Percentiles rank a stretch among this genome's conserved stretches.
phyloP scores from a whole-genome alignment of 2,888 invertebrate genomes.

The Leucophora obtusa region DNA sequence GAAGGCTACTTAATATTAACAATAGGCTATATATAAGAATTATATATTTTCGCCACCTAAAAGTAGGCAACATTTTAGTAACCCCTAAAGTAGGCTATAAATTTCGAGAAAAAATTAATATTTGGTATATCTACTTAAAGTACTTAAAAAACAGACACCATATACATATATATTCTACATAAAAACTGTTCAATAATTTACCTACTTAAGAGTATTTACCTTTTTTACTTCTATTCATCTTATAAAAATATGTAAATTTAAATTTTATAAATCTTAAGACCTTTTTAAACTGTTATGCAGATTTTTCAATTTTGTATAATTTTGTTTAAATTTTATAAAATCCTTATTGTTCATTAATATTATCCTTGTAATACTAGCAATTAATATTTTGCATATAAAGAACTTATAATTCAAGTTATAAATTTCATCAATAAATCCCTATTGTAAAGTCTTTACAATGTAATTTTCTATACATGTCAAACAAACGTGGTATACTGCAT shows the following conservation, averaged over 20 bases:
- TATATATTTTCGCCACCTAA: neutral
- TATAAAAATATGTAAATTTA: no score
- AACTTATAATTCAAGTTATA: neutral
- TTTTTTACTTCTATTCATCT: no score
- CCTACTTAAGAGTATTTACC: no score
- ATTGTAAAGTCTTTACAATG: neutral
- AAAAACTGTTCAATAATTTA: no score
- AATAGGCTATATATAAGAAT: neutral
- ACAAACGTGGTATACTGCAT: neutral
- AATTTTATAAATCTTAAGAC: no score
- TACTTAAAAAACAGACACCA: no score
- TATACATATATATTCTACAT: no score
- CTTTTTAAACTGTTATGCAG: neutral
- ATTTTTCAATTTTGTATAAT: neutral
- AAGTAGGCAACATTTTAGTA: neutral
- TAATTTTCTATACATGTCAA: neutral
- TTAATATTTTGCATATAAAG: neutral
- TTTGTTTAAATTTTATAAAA: neutral
- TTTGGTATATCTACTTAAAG: no score
- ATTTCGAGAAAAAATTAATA: no score
- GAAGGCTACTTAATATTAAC: neutral
- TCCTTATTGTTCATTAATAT: neutral
- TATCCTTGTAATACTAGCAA: constrained; percentile 1
- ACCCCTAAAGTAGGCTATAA: neutral
- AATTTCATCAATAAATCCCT: neutral